Evolutionary conservation across 2,888 invertebrate species (phyloP).

Genomic region (Cheilosia pagana): DNA sequence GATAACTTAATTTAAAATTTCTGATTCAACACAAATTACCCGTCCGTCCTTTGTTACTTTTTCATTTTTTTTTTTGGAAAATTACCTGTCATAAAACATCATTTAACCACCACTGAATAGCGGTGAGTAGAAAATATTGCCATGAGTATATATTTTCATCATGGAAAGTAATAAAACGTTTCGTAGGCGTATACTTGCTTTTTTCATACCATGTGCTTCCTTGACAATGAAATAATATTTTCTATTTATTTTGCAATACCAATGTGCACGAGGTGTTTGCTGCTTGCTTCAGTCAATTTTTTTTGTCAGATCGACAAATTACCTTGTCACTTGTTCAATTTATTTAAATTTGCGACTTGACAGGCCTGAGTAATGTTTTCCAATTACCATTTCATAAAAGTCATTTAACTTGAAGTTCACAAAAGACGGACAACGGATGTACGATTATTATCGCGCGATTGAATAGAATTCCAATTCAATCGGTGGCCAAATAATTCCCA

Average conservation of each 20-base stretch:
- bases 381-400: constrained; percentile 2
- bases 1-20: too few species aligned
- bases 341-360: constrained; percentile 22
- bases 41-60: too few species aligned
- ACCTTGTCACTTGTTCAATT: constrained; percentile 17
- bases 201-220: background rate
- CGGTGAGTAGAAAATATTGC: background rate
- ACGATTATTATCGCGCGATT: constrained; percentile 16
- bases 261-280: background rate
- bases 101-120: background rate
- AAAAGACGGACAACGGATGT: background rate
- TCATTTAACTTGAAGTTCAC: background rate
- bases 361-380: constrained; percentile 3
- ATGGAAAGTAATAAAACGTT: background rate
- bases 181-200: constrained; percentile 2
- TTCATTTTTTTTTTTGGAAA: too few species aligned
- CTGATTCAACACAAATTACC: too few species aligned
- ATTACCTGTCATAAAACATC: background rate
- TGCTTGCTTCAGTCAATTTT: background rate
- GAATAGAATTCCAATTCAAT: constrained; percentile 36
- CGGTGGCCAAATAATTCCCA: constrained; percentile 29
- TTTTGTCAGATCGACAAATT: constrained; percentile 24
- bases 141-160: background rate
- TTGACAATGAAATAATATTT: background rate
- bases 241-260: background rate